Evolutionary conservation across 64 coral and sea anemone genomes (phyloP).

Genomic region (Pachyseris speciosa): DNA sequence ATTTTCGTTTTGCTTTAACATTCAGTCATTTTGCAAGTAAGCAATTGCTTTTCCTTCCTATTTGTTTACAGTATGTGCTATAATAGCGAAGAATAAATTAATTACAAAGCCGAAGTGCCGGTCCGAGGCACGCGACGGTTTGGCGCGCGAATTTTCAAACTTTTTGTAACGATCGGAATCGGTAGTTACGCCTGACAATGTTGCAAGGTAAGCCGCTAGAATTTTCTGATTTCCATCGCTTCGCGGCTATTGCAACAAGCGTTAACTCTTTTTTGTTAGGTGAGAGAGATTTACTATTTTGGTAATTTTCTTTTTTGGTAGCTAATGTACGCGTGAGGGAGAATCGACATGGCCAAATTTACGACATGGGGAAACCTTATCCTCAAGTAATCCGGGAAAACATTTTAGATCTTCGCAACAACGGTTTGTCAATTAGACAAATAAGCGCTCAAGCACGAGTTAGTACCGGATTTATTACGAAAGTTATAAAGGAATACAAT

Average conservation of each 20-base stretch:
- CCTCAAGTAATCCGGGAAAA: not conserved
- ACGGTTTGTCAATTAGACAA: not conserved
- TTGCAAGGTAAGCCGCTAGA: slow-evolving; percentile 1
- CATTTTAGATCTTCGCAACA: not conserved
- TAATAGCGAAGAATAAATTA: not conserved
- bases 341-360: not conserved
- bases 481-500: not conserved
- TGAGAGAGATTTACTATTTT: not conserved
- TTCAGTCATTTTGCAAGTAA: slow-evolving; percentile 33
- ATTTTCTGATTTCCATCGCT: slow-evolving; percentile 7
- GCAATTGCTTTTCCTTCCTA: not conserved
- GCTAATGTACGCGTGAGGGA: not conserved
- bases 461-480: not conserved
- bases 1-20: slow-evolving; percentile 4
- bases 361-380: not conserved
- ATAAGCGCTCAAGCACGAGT: not conserved
- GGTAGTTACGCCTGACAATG: not conserved
- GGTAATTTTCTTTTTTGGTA: not conserved
- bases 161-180: not conserved
- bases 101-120: not conserved
- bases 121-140: not conserved
- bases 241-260: not conserved
- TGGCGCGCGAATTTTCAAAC: not conserved
- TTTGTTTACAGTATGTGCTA: slow-evolving; percentile 9
- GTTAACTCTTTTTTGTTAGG: not conserved